Conservation (phyloP, 1,140 invertebrate genomes). For the Oryctes rhinoceros region DNA sequence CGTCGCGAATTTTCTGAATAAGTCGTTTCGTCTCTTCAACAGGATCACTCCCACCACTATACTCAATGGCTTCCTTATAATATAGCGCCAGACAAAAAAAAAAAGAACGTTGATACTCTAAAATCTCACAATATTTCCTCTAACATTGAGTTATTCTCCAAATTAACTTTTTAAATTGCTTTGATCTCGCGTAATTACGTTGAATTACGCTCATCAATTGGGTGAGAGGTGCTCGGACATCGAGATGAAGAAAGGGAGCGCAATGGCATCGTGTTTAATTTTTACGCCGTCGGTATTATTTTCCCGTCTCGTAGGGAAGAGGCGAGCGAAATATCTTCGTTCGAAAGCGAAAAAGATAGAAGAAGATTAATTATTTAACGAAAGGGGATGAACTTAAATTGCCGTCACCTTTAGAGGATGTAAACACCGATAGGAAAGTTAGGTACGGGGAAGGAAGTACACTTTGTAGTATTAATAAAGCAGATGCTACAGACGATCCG, state of each 20-base stretch:
- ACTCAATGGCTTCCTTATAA: too few species aligned
- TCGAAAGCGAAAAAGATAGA: not conserved
- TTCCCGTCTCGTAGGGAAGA: not conserved
- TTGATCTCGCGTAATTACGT: conserved; percentile 12
- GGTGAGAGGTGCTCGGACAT: not conserved
- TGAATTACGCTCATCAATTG: conserved; percentile 21
- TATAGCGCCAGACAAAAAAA: not conserved
- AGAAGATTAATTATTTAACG: conserved; percentile 19
- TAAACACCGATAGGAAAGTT: conserved; percentile 1
- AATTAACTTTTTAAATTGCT: conserved; percentile 23
- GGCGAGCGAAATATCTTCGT: not conserved
- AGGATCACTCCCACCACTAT: not conserved
- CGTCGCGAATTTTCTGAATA: not conserved
- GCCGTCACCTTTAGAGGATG: not conserved
- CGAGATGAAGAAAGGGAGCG: not conserved
- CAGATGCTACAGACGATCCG: not conserved
- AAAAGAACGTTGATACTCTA: not conserved
- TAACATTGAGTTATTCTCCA: conserved; percentile 4
- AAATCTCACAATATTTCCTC: conserved; percentile 13
- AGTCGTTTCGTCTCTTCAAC: not conserved
- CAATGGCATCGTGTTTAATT: not conserved
- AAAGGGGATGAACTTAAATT: conserved; percentile 13
- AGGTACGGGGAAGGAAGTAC: not conserved
- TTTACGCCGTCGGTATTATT: not conserved
- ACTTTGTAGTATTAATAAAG: conserved; percentile 7